Evolutionary conservation across 2,797 vertebrate species (phyloP).

Genomic region (Huso huso): DNA sequence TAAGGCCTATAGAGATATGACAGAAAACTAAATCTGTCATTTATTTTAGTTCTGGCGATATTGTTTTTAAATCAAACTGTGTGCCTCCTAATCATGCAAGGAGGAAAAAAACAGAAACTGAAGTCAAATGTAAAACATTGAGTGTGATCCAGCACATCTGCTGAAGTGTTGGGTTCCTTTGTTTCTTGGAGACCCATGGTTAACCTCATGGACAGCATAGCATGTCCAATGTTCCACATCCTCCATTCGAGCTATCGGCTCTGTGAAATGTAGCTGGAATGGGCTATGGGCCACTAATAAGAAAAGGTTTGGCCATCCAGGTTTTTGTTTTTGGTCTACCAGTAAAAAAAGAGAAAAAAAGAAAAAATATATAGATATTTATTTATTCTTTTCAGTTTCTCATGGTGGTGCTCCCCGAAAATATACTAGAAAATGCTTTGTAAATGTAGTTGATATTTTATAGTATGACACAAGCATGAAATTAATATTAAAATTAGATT

Average conservation of each 20-base stretch:
- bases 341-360: background rate
- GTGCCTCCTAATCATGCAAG: slow-evolving; percentile 30
- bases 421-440: too few relatives aligned
- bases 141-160: slow-evolving; percentile 62
- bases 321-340: background rate
- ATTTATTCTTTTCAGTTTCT: too few relatives aligned
- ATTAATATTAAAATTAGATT: too few relatives aligned
- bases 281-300: slow-evolving; percentile 25
- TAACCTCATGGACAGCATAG: slow-evolving; percentile 48
- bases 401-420: too few relatives aligned
- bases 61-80: slow-evolving; percentile 22
- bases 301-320: slow-evolving; percentile 1
- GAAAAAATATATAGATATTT: too few relatives aligned
- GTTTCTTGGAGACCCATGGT: slow-evolving; percentile 51
- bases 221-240: slow-evolving; percentile 36
- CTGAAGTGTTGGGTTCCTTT: slow-evolving; percentile 51
- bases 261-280: slow-evolving; percentile 36
- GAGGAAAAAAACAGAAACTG: slow-evolving; percentile 32
- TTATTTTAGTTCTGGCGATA: slow-evolving; percentile 37
- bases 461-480: too few relatives aligned
- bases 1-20: slow-evolving; percentile 39
- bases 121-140: slow-evolving; percentile 54
- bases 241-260: slow-evolving; percentile 50
- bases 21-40: slow-evolving; percentile 31
- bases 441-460: too few relatives aligned